Evolutionary conservation across 2,888 invertebrate species (phyloP).

Genomic region (Yponomeuta cagnagella): DNA sequence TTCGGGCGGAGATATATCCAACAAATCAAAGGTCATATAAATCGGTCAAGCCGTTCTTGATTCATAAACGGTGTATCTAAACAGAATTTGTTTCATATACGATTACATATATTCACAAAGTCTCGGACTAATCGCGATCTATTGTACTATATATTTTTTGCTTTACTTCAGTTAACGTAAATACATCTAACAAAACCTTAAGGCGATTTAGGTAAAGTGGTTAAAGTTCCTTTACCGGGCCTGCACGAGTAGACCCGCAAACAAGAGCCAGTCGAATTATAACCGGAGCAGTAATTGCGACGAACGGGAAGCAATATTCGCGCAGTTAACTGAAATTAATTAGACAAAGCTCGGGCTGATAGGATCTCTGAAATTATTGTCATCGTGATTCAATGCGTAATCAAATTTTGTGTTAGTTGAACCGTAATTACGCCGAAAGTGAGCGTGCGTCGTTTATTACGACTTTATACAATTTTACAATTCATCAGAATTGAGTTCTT

Average conservation of each 20-base stretch:
- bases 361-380: neutral
- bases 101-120: too few relatives aligned
- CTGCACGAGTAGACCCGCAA: neutral
- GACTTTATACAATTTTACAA: neutral
- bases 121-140: too few relatives aligned
- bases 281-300: neutral
- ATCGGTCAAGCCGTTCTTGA: too few relatives aligned
- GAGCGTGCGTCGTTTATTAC: neutral
- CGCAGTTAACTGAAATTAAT: neutral
- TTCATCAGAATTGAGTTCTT: neutral
- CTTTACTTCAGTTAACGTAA: too few relatives aligned
- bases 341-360: neutral
- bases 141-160: too few relatives aligned
- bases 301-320: neutral
- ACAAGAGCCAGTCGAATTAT: neutral
- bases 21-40: too few relatives aligned
- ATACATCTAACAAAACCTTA: too few relatives aligned
- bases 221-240: neutral
- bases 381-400: neutral
- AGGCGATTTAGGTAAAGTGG: too few relatives aligned
- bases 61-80: too few relatives aligned
- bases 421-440: neutral
- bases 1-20: too few relatives aligned
- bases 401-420: neutral
- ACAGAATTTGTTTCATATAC: too few relatives aligned